Evolutionary conservation across 2,888 invertebrate genomes (phyloP), one percentile per base, ranked within the genome.

Genomic region (Microdon myrmicae): DNA sequence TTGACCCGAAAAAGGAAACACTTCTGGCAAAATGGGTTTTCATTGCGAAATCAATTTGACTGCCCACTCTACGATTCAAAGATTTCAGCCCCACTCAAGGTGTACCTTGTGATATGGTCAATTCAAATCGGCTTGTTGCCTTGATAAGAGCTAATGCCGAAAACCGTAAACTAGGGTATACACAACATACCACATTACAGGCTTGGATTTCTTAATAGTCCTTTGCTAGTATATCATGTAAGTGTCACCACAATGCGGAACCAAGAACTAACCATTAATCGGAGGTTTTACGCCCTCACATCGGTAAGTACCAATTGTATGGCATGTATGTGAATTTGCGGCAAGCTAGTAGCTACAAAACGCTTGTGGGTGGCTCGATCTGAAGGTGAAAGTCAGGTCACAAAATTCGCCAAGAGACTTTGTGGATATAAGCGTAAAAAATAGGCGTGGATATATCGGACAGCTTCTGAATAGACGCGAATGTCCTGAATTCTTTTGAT

Each of bases 21-120:
- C 38, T 32, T 49, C 49, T 32, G 10, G 43, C 28, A 28, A 60
- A 54, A 60, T 48, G 31, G 41, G 43, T 60, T 60, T 44, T 34
- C 23, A 51, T 64, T 58, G 64, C 47, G 58, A 64, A 64, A 64
- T 64, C 32, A 10, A 56, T 45, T 56, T 51, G 56, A 39, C 61
- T 56, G 41, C 61, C 61, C 56, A 64, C 61, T 56, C 49, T 48
- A 6, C 19, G 39, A 14, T 25, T 26, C n/a, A n/a, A n/a, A n/a
- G 19, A 26, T 51, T 56, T 12, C 5, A 39, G 22, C 22, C n/a
- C 48, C 47, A 48, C 19, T 49, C 34, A 44, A 13, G n/a, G n/a
- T n/a, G n/a, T 41, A 35, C 56, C 45, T 51, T 64, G 51, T 58
- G 64, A 51, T 51, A 64, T 64, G 51, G 58, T 41, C 44, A 58